Evolutionary conservation across 2,113 vertebrate genomes (phyloP).

Genomic region (Pogona vitticeps): DNA sequence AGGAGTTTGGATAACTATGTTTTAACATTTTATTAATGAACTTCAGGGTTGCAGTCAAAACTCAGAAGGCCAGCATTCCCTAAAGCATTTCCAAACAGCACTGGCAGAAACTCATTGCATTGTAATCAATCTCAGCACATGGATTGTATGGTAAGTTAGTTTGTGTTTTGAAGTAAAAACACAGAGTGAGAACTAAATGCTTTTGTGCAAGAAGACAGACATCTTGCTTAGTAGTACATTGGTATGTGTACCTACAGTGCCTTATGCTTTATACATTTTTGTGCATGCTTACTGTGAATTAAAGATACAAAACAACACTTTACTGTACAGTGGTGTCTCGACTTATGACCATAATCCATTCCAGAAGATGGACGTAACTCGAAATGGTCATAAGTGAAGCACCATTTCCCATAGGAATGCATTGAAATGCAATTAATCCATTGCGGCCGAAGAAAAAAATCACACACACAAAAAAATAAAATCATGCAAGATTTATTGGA

Average conservation of each 20-base stretch:
- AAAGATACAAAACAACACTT: background rate
- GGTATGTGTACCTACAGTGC: background rate
- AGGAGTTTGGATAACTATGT: background rate
- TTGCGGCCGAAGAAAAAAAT: too few relatives aligned
- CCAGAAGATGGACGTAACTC: too few relatives aligned
- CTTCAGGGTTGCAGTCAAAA: slow-evolving; percentile 88
- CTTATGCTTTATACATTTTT: background rate
- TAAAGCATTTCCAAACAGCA: slow-evolving; percentile 86
- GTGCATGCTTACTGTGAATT: background rate
- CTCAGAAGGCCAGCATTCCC: slow-evolving; percentile 88
- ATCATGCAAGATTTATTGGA: too few relatives aligned
- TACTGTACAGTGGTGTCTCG: too few relatives aligned
- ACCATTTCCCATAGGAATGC: too few relatives aligned
- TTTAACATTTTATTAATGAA: slow-evolving; percentile 13
- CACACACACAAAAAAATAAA: too few relatives aligned
- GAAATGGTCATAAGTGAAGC: too few relatives aligned
- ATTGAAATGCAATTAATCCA: too few relatives aligned
- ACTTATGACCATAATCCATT: too few relatives aligned
- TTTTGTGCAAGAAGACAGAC: background rate
- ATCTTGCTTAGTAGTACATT: fast-evolving
- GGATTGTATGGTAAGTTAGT: slow-evolving; percentile 91
- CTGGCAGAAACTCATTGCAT: slow-evolving; percentile 89
- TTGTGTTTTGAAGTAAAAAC: background rate
- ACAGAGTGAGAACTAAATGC: background rate
- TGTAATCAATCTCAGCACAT: slow-evolving; percentile 88